Percentiles rank a stretch among this genome's conserved stretches.
Evolutionary conservation across 2,113 vertebrate species (phyloP).

Genomic region (Lota lota): DNA sequence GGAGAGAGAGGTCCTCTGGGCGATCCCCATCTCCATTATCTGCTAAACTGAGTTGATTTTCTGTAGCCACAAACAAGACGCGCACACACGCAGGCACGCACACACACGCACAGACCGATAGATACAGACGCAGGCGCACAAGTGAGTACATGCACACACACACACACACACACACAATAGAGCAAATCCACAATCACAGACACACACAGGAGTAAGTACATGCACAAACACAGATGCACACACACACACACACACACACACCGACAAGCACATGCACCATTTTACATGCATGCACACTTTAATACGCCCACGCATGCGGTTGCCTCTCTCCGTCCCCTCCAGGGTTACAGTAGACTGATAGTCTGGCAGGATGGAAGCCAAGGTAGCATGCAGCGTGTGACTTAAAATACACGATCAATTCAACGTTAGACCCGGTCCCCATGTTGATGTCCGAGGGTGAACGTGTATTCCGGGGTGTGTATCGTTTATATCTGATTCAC

Average conservation of each 20-base stretch:
- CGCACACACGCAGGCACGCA: conserved; percentile 53
- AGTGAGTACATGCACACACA: too few relatives aligned
- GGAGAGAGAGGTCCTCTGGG: conserved; percentile 62
- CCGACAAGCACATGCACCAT: not conserved
- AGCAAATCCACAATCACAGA: too few relatives aligned
- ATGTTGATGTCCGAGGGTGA: too few relatives aligned
- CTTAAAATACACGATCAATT: not conserved
- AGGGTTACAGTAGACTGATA: not conserved
- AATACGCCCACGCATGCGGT: not conserved
- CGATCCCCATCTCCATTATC: conserved; percentile 73
- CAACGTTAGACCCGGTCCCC: not conserved
- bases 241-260: conserved; percentile 18
- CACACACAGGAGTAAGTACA: too few relatives aligned
- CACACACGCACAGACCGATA: too few relatives aligned
- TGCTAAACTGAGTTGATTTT: conserved; percentile 74
- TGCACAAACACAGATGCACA: too few relatives aligned
- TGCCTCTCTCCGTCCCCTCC: not conserved
- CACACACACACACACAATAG: too few relatives aligned
- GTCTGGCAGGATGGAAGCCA: too few relatives aligned
- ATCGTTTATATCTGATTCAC: too few relatives aligned
- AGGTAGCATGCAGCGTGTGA: not conserved
- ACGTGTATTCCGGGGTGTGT: too few relatives aligned
- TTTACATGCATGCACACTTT: not conserved
- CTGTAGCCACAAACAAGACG: conserved; percentile 69
- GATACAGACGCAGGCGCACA: too few relatives aligned